A percentile compares a stretch with the other conserved stretches of the same genome.
phyloP scores from a whole-genome alignment of 2,113 vertebrate genomes.

The Calonectris borealis region DNA sequence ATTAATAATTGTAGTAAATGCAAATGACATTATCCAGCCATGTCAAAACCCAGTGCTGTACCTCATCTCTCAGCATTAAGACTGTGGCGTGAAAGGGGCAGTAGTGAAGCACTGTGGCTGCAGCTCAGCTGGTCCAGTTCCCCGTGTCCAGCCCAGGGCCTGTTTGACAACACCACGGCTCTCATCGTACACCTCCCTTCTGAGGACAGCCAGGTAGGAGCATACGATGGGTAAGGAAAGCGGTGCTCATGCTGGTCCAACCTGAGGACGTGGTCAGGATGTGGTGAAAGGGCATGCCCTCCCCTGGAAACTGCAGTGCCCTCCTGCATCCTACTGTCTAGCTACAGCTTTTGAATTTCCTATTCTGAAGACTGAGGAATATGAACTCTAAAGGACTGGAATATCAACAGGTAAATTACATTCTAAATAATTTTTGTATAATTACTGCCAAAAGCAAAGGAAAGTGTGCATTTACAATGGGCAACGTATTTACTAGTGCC shows the following conservation, averaged over 20 bases:
- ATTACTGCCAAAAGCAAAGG: background rate
- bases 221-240: accelerated
- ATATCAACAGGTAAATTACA: background rate
- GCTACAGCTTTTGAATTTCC: background rate
- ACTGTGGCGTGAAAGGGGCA: background rate
- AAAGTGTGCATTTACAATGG: background rate
- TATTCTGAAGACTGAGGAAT: background rate
- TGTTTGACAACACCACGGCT: background rate
- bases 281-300: background rate
- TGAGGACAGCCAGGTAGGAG: background rate
- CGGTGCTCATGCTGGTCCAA: background rate
- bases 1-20: background rate
- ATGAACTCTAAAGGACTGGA: background rate
- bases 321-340: background rate
- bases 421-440: background rate
- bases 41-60: background rate
- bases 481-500: background rate
- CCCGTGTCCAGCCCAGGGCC: accelerated
- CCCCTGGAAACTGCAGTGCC: accelerated
- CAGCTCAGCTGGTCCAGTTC: background rate
- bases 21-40: background rate
- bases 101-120: background rate
- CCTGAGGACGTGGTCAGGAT: accelerated
- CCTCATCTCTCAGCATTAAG: accelerated
- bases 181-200: background rate